phyloP scores from a whole-genome alignment of 2,797 vertebrate species.

The Petrocephalus schoutedeni region DNA sequence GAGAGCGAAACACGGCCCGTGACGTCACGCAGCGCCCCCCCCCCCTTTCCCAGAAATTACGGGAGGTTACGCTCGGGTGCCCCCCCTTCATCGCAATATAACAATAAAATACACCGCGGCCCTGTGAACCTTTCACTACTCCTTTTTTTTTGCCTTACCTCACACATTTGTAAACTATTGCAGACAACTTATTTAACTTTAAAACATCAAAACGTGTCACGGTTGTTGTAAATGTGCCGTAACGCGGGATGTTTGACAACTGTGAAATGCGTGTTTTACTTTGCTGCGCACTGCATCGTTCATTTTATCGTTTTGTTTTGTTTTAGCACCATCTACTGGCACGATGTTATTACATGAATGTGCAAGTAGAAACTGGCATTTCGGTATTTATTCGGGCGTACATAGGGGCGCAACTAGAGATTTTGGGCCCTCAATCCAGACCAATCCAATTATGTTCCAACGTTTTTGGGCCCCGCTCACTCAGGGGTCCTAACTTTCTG shows the following conservation, averaged over 20 bases:
- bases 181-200: background rate
- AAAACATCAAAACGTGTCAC: background rate
- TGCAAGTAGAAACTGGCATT: background rate
- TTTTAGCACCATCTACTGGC: conserved; percentile 35
- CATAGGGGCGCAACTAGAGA: background rate
- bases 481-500: background rate
- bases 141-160: background rate
- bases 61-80: conserved; percentile 14
- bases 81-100: background rate
- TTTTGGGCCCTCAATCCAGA: background rate
- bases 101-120: background rate
- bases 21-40: conserved; percentile 47
- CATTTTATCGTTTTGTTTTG: background rate
- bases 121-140: background rate
- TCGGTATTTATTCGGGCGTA: background rate
- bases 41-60: conserved; percentile 36
- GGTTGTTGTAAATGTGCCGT: background rate
- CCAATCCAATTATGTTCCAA: background rate
- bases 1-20: conserved; percentile 37
- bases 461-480: background rate
- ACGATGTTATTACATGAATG: background rate
- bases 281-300: background rate
- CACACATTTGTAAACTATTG: background rate
- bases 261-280: conserved; percentile 10
- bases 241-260: background rate